Evolutionary conservation across 2,113 vertebrate genomes (phyloP), one percentile per base, ranked within the genome.

Genomic region (Grus americana): DNA sequence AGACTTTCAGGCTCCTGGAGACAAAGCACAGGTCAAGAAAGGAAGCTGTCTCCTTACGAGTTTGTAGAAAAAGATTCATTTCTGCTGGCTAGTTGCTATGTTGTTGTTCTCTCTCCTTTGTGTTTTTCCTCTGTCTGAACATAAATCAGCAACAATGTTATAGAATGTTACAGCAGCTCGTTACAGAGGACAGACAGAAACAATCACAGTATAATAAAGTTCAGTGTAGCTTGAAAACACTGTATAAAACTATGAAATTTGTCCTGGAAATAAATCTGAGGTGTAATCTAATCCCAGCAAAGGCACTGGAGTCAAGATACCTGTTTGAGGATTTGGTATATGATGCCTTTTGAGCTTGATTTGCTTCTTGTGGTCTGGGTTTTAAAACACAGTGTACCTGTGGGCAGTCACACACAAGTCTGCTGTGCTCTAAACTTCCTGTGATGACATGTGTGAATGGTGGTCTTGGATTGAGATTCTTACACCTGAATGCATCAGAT

Each of bases 21-120:
- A 71, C 54, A 90, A 95, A 95, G 63, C 67, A 66, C 27, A 63
- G 84, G 81, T 90, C 79, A 75, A 47, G 81, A 83, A 91, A 90
- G n/a, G 71, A 90, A 90, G n/a, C 91, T 80, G 30, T 91, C 62
- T 79, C 70, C 70, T 91, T 90, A 50, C 15, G 79, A 90, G 42
- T 80, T 83, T 74, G 57, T 84, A 76, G 84, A 78, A 91, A 49
- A 49, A 71, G 66, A 76, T 90, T 90, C 17, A 90, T 96, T 95
- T 94, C 59, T 91, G 76, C 32, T 96, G 59, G 63, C 55, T 80
- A 24, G 59, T 93, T 0, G 0, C 74, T 88, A 0, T 75, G 78
- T 81, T 84, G 68, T 90, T 95, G 66, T 49, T 70, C 21, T 74
- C 8, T 84, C 16, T 91, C 36, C 55, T 84, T 65, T 79, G n/a